A percentile compares a stretch with the other conserved stretches of the same genome.
Conservation (phyloP, 2,797 vertebrate species). For the Pogoniulus pusillus region DNA sequence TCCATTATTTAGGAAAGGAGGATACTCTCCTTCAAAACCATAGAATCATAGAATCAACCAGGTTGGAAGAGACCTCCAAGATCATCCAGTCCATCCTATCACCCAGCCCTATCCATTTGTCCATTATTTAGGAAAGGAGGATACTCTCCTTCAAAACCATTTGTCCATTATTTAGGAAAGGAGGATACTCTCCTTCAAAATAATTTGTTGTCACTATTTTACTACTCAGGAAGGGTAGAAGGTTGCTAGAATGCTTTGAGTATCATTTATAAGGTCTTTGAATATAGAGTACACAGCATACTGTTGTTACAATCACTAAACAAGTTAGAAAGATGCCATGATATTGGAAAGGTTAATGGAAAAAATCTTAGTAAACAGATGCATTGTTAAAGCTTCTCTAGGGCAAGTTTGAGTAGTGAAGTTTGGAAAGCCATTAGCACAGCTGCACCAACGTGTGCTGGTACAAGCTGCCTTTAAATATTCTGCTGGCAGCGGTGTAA, state of each 20-base stretch:
- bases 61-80: too few relatives aligned
- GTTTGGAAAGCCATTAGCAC: constrained; percentile 62
- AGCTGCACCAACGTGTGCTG: constrained; percentile 3
- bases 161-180: too few relatives aligned
- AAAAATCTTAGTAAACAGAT: constrained; percentile 26
- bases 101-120: too few relatives aligned
- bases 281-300: background rate
- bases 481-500: constrained; percentile 34
- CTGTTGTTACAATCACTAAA: background rate
- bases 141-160: constrained; percentile 2
- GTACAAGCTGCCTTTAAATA: constrained; percentile 44
- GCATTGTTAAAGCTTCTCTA: constrained; percentile 56
- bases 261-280: background rate
- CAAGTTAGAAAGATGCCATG: background rate
- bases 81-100: too few relatives aligned
- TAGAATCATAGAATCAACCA: too few relatives aligned
- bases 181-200: background rate
- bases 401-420: constrained; percentile 30
- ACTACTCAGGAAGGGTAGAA: background rate
- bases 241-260: background rate
- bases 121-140: background rate
- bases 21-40: background rate
- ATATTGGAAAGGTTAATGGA: constrained; percentile 31
- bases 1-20: background rate
- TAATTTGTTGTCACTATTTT: background rate